Percentiles rank a stretch among this genome's conserved stretches.
These are phyloP conservation scores for Heliconius sara DNA, from an alignment of 2,888 invertebrate genomes.

Conservation along the genomic window DNA sequence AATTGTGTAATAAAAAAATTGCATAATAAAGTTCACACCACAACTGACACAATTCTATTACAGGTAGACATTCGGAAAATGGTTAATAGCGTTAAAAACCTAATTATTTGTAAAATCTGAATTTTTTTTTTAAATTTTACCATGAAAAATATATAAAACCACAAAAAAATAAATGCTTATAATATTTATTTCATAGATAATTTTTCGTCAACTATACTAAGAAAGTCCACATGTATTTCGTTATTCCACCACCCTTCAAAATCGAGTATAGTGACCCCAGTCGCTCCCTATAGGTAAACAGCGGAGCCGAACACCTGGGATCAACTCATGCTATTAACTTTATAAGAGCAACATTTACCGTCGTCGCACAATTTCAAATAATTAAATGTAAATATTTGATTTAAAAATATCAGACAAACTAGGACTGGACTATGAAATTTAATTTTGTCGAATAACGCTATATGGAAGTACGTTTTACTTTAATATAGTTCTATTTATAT, in stretches of 20 bases:
- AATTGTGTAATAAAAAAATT: too few species aligned
- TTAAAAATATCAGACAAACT: constrained; percentile 18
- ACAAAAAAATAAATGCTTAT: not conserved
- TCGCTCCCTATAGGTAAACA: constrained; percentile 63
- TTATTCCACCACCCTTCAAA: constrained; percentile 66
- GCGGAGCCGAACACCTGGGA: constrained; percentile 70
- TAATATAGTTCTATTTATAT: too few species aligned
- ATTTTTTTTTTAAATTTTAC: not conserved
- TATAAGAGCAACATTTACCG: constrained; percentile 52
- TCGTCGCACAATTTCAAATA: constrained; percentile 55
- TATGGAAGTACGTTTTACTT: too few species aligned
- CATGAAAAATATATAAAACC: not conserved
- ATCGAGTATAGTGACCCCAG: constrained; percentile 73
- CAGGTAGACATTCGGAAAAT: too few species aligned
- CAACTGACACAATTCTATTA: too few species aligned
- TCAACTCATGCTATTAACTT: constrained; percentile 56
- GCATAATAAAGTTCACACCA: too few species aligned
- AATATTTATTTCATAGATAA: not conserved
- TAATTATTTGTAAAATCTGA: not conserved
- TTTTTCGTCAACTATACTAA: not conserved
- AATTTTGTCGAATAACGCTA: too few species aligned
- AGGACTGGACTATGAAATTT: not conserved
- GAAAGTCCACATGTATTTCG: constrained; percentile 51
- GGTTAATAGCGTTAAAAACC: not conserved
- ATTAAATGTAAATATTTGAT: constrained; percentile 63